Evolutionary conservation across 2,113 vertebrate genomes (phyloP), one percentile per base, ranked within the genome.

Genomic region (Budorcas taxicolor): DNA sequence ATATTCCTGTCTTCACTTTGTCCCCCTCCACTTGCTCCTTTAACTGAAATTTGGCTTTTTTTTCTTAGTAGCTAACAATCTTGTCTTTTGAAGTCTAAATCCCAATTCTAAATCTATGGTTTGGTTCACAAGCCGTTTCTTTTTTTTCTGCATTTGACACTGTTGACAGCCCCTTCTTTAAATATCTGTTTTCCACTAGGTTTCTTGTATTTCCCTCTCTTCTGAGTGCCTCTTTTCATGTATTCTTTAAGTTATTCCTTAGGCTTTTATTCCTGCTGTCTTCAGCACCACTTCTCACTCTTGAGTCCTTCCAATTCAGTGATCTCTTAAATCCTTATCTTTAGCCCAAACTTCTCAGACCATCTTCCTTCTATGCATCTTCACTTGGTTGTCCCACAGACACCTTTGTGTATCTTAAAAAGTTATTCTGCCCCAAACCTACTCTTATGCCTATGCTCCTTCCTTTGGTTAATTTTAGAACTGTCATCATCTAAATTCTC

Each of bases 381-480:
- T 87, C 16, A 47, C 17, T 74, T 82, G 57, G 45, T 81, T 58
- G 25, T 93, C 45, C 47, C n/a, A 29, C 11, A 74, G 50, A 91
- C 36, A 36, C 60, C 27, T 87, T 19, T 85, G 17, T 50, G 14
- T 76, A 5, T 87, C 60, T 91, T 94, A 78, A 93, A 93, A 74
- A 91, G 9, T 78, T 53, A 43, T 23, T 92, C 50, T 84, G 52
- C 12, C 29, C 85, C 5, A 82, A 16, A 33, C 23, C 76, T 60
- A n/a, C 23, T 95, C 36, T 58, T 55, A 74, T 13, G 33, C 57
- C 52, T 84, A 13, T 67, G 36, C 84, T 76, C 40, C 55, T 95
- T 87, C 55, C 50, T 95, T 67, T 82, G 60, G 95, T 96, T 91
- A 71, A 95, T 64, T 97, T 96, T n/a, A 96, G 92, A 97, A 53